These are phyloP conservation scores for Gobiocypris rarus DNA, from an alignment of 2,113 vertebrate species.

Conservation along the genomic window DNA sequence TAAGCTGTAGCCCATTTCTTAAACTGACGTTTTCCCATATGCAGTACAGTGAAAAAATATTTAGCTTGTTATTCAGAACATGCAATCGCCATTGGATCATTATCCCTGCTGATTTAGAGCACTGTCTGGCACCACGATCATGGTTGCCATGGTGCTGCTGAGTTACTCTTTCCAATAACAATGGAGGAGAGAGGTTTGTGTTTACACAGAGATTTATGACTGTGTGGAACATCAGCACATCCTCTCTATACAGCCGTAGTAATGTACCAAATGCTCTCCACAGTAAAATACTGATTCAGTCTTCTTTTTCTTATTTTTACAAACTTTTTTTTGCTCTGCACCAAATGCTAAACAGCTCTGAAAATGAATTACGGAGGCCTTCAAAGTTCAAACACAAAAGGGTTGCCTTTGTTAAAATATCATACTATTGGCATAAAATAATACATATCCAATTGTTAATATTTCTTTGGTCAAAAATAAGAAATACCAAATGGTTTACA, in stretches of 20 bases:
- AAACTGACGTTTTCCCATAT: not conserved
- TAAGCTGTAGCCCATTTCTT: not conserved
- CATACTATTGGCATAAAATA: not conserved
- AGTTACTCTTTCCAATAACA: slow-evolving; percentile 61
- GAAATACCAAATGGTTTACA: not conserved
- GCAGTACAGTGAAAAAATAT: not conserved
- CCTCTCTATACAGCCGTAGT: slow-evolving; percentile 20
- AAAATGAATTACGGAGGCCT: not conserved
- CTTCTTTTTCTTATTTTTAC: not conserved
- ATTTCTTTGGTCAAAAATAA: not conserved
- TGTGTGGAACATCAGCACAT: slow-evolving; percentile 47
- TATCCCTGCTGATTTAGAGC: slow-evolving; percentile 39
- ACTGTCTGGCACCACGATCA: slow-evolving; percentile 38
- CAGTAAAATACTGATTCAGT: not conserved
- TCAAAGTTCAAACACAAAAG: not conserved
- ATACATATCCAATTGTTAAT: not conserved
- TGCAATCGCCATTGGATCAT: not conserved
- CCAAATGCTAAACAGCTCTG: not conserved
- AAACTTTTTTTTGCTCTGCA: not conserved
- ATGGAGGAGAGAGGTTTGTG: slow-evolving; percentile 55
- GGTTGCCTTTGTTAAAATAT: not conserved
- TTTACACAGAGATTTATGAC: slow-evolving; percentile 69
- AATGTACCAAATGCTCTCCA: slow-evolving; percentile 9
- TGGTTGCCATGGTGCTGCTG: slow-evolving; percentile 54
- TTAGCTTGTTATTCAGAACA: slow-evolving; percentile 28